Evolutionary conservation across 2,113 vertebrate genomes (phyloP).

Genomic region (Pandion haliaetus): DNA sequence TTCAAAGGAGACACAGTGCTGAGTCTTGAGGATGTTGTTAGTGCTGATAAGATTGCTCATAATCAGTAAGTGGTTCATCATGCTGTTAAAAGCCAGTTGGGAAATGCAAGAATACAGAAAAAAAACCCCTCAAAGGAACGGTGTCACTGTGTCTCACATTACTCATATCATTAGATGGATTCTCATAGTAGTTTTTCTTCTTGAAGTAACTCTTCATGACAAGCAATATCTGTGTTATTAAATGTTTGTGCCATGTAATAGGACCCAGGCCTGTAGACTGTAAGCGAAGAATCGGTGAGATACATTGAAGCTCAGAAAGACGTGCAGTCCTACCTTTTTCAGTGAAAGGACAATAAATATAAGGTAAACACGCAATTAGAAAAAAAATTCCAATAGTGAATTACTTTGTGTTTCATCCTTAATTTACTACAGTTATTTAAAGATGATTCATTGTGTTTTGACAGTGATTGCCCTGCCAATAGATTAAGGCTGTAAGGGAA

Average conservation of each 20-base stretch:
- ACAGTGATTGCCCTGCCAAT: neutral
- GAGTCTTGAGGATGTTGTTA: neutral
- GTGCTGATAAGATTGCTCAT: neutral
- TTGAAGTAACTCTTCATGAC: neutral
- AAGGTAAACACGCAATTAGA: neutral
- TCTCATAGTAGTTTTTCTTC: neutral
- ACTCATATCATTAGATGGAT: neutral
- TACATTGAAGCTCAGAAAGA: neutral
- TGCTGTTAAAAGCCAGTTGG: neutral
- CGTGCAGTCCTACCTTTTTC: neutral
- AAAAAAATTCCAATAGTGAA: neutral
- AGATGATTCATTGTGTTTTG: neutral
- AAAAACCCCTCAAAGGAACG: neutral
- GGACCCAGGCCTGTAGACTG: neutral
- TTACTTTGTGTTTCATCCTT: neutral
- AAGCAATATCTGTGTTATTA: neutral
- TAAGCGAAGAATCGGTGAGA: neutral
- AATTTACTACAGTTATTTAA: neutral
- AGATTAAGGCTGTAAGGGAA: neutral
- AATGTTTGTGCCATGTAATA: neutral
- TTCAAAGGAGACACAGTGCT: constrained; percentile 27
- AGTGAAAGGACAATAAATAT: neutral
- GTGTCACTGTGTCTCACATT: neutral
- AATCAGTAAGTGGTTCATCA: constrained; percentile 17
- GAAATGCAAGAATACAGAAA: constrained; percentile 7